phyloP scores from a whole-genome alignment of 2,888 invertebrate species.

The Drosophila mimetica region DNA sequence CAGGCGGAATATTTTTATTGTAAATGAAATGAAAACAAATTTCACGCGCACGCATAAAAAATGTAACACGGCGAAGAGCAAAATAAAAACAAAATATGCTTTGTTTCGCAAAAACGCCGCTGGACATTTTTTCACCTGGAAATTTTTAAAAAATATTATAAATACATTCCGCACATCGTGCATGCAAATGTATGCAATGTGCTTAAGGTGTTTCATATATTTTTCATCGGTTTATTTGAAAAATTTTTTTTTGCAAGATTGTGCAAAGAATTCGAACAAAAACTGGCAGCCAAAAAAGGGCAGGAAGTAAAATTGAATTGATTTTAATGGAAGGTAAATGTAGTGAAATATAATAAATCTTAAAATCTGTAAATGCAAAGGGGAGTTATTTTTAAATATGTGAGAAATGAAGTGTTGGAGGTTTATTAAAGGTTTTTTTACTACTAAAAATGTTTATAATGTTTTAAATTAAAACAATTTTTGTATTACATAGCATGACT shows the following conservation, averaged over 20 bases:
- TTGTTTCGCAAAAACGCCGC: constrained; percentile 8
- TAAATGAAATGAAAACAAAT: constrained; percentile 77
- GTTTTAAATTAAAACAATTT: too few relatives aligned
- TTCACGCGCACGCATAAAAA: constrained; percentile 48
- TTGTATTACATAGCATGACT: too few relatives aligned
- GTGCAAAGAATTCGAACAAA: constrained; percentile 8
- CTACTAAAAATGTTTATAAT: too few relatives aligned
- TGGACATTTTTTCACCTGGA: constrained; percentile 45
- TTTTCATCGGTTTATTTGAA: constrained; percentile 9
- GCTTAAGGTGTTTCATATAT: constrained; percentile 50
- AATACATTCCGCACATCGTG: constrained; percentile 44
- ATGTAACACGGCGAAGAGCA: constrained; percentile 25
- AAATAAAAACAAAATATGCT: constrained; percentile 21
- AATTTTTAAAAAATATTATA: constrained; percentile 47
- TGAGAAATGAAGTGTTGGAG: background rate
- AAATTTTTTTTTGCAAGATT: constrained; percentile 7
- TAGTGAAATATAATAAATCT: constrained; percentile 7
- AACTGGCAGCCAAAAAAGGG: background rate
- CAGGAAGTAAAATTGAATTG: constrained; percentile 14
- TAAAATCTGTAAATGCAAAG: constrained; percentile 1
- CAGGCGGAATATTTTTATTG: constrained; percentile 35
- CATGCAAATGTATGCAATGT: constrained; percentile 37
- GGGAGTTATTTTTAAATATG: background rate
- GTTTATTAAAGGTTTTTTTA: background rate
- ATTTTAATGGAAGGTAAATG: constrained; percentile 18